These are phyloP conservation scores for Puma concolor DNA, from an alignment of 2,113 vertebrate genomes.

Conservation along the genomic window DNA sequence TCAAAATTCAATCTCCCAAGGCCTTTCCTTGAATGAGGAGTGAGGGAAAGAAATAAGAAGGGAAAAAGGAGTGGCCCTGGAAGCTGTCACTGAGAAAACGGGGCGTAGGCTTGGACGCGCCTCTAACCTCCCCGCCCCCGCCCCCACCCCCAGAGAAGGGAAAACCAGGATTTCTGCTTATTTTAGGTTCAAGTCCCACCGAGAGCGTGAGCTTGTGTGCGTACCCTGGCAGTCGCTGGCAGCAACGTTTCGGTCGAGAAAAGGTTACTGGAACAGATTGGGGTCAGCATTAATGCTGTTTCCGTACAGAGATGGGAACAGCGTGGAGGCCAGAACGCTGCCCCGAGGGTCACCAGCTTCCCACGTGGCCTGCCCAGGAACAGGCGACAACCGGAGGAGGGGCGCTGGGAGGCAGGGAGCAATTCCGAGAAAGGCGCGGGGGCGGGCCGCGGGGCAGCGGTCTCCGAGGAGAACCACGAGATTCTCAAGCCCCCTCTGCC, in stretches of 20 bases:
- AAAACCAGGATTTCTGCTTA: neutral
- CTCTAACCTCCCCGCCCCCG: no score
- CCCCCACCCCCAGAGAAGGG: neutral
- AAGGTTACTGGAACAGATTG: slow-evolving; percentile 74
- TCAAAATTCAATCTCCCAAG: neutral
- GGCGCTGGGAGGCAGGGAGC: neutral
- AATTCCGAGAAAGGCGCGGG: neutral
- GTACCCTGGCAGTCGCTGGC: neutral
- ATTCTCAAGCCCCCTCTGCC: neutral
- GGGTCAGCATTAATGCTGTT: slow-evolving; percentile 54
- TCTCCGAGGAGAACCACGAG: accelerated
- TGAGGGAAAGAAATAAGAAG: neutral
- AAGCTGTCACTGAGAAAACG: neutral
- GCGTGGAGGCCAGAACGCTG: slow-evolving; percentile 17
- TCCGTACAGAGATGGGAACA: slow-evolving; percentile 57
- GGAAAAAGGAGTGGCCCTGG: neutral
- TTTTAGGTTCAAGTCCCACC: neutral
- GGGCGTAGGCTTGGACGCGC: neutral
- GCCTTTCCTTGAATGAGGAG: neutral
- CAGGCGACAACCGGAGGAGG: neutral
- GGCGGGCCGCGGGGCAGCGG: no score
- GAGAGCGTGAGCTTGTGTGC: neutral
- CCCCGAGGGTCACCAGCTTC: slow-evolving; percentile 36
- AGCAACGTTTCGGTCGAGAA: neutral
- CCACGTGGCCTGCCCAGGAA: slow-evolving; percentile 61